Evolutionary conservation across 1,140 invertebrate genomes (phyloP), one percentile per base, ranked within the genome.

Genomic region (Paralvinella palmiformis): DNA sequence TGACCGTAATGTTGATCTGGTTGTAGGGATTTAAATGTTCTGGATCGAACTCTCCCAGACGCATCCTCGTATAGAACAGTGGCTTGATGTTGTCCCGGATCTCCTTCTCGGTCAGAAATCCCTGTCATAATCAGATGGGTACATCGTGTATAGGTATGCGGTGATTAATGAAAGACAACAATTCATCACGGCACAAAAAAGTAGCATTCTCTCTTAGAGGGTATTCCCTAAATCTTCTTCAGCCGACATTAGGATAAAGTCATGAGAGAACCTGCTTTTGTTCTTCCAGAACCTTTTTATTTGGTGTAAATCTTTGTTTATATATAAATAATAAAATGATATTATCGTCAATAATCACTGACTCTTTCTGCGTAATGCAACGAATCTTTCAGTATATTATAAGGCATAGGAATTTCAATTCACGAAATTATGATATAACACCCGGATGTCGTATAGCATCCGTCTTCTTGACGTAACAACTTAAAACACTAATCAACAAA

Each of bases 1-100:
- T 64, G 20, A 71, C 53, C 45, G 62, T 63, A 20, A 71, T 24
- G 50, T 66, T 57, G 3, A 74, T 27, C 1, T 52, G 44, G 33
- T 62, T 65, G 62, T 72, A 78, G 0, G 74, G 73, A 58, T 74
- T 75, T 65, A 69, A 70, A 2, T 68, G 57, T 31, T 70, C 68
- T 13, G 76, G 76, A 67, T 78, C 76, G 63, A 78, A 77, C 52
- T 77, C 74, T 35, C 76, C 76, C 15, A 77, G 67, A 24, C 59
- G 45, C 41, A 65, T 5, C 55, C 75, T 63, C 0, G 75, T 77
- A 63, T 79, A 77, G 48, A 80, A 75, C 33, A 80, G 66, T 10
- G 77, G 77, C 45, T 71, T 70, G 0, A 74, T 60, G 13, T 44
- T 53, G 4, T 72, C 63, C 13, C 35, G 5, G 7, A 72, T 7